Evolutionary conservation across 2,797 vertebrate species (phyloP), one percentile per base, ranked within the genome.

Genomic region (Brachymystax lenok): DNA sequence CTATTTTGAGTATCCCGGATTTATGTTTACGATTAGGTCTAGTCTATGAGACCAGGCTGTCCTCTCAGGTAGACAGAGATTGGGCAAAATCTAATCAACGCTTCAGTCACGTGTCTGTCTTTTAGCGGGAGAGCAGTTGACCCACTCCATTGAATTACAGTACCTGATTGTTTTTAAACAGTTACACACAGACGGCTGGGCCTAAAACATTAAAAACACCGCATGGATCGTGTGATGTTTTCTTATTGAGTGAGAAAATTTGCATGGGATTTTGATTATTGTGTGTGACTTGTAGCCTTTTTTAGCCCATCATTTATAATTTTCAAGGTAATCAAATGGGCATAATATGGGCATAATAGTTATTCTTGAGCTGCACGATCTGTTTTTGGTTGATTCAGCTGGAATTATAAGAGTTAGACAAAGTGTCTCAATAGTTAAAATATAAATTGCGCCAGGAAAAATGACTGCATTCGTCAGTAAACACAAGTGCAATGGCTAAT

Each of bases 141-240:
- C 70, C n/a, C 3, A 50, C 28, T 33, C 16, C 64, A 80, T 77
- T 5, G 46, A 12, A 74, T 77, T 68, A 74, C 27, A 78, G 74
- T 28, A 50, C 35, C 16, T n/a, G n/a, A 50, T 46, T 69, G 46
- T 50, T 69, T 33, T 61, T 16, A 77, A 76, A 82, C 71, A 74
- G 16, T 73, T 74, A 46, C 19, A 35, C 33, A 69, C 17, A 46
- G 67, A 35, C 10, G 40, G 40, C 2, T 46, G 10, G 17, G 17
- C n/a, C 6, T 69, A 19, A 7, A n/a, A 46, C 17, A 35, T 17
- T 6, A 68, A 33, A 50, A 33, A 50, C 10, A 75, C 54, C 80
- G 56, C 74, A 54, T 67, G 54, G 72, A 73, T 69, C 83, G 84
- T 75, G 79, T 87, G 78, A 76, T 63, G 1, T 3, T 81, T 68